Conservation (phyloP, 2,797 vertebrate species). For the Eleutherodactylus coqui region DNA sequence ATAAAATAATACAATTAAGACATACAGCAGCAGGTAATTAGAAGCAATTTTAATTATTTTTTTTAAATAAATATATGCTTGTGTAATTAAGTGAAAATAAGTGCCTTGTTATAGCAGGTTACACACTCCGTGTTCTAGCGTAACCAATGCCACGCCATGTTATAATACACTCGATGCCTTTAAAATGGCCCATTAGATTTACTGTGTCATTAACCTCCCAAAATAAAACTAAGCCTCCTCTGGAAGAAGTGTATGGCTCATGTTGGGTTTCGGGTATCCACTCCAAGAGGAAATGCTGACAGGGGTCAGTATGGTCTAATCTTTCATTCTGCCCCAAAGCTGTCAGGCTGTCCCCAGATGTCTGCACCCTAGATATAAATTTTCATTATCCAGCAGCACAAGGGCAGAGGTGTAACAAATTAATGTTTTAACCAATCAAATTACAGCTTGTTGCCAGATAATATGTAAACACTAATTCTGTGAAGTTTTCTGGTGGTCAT, state of each 20-base stretch:
- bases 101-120: slow-evolving; percentile 66
- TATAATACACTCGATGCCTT: slow-evolving; percentile 81
- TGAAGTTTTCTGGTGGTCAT: slow-evolving; percentile 84
- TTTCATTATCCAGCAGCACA: slow-evolving; percentile 85
- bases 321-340: slow-evolving; percentile 86
- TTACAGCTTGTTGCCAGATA: slow-evolving; percentile 83
- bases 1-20: slow-evolving; percentile 65
- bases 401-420: slow-evolving; percentile 86
- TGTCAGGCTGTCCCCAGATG: slow-evolving; percentile 86
- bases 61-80: slow-evolving; percentile 58
- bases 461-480: slow-evolving; percentile 84
- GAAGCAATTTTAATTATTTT: slow-evolving; percentile 62
- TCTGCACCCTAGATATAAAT: slow-evolving; percentile 85
- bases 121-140: slow-evolving; percentile 72
- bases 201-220: slow-evolving; percentile 82
- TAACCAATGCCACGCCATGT: slow-evolving; percentile 76
- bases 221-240: slow-evolving; percentile 77
- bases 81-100: slow-evolving; percentile 76
- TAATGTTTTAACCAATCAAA: slow-evolving; percentile 86
- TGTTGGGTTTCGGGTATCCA: slow-evolving; percentile 83
- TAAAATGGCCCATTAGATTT: slow-evolving; percentile 85
- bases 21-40: slow-evolving; percentile 64
- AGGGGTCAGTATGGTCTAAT: slow-evolving; percentile 87
- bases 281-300: slow-evolving; percentile 82
- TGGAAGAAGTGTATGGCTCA: slow-evolving; percentile 73